Evolutionary conservation across 2,113 vertebrate species (phyloP).

Genomic region (Pristiophorus japonicus): DNA sequence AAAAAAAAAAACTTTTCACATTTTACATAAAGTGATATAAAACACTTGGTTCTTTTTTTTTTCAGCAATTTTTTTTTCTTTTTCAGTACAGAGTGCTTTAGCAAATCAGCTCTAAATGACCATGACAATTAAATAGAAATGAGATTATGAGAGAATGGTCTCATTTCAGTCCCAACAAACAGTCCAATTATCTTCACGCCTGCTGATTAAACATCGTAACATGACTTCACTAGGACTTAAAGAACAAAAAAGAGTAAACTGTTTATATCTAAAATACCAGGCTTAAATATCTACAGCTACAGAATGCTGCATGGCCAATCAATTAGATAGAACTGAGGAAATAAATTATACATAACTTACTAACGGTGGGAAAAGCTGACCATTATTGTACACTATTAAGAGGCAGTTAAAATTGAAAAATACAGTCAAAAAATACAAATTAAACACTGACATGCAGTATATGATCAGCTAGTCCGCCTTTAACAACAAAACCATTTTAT

Average conservation of each 20-base stretch:
- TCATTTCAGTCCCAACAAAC: constrained; percentile 48
- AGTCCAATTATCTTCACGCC: constrained; percentile 65
- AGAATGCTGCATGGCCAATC: constrained; percentile 73
- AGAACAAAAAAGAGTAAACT: constrained; percentile 61
- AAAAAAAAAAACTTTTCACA: constrained; percentile 69
- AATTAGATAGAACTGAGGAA: constrained; percentile 53
- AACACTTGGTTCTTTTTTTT: constrained; percentile 61
- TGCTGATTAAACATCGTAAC: constrained; percentile 59
- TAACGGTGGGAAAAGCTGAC: constrained; percentile 89
- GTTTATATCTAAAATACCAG: constrained; percentile 55
- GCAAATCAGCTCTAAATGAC: constrained; percentile 77
- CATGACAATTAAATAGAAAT: constrained; percentile 65
- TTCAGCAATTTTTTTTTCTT: constrained; percentile 60
- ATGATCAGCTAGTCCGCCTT: constrained; percentile 66
- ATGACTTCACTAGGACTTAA: constrained; percentile 64
- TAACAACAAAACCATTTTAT: constrained; percentile 62
- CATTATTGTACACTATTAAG: constrained; percentile 82
- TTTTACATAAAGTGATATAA: constrained; percentile 73
- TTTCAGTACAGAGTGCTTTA: constrained; percentile 82
- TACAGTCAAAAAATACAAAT: constrained; percentile 84
- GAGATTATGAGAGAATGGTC: constrained; percentile 54
- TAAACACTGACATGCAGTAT: constrained; percentile 76
- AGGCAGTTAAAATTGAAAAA: constrained; percentile 90
- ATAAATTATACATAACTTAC: constrained; percentile 99
- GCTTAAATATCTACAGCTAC: constrained; percentile 80